These are phyloP conservation scores for Odontomyia ornata DNA, from an alignment of 2,888 invertebrate genomes.

Conservation along the genomic window DNA sequence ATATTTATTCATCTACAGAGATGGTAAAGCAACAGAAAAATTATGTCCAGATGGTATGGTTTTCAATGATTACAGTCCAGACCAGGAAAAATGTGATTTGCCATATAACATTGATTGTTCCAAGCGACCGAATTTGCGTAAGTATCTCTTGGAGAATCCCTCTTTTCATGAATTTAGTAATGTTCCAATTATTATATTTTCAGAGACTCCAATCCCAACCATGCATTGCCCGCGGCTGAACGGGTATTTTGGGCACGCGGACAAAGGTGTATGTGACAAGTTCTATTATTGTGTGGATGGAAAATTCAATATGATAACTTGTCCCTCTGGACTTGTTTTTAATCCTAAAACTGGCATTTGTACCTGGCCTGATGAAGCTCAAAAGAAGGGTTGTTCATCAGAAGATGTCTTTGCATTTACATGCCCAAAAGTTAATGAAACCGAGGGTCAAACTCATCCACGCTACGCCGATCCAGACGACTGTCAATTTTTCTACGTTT, in stretches of 20 bases:
- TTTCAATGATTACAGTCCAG: slow-evolving; percentile 84
- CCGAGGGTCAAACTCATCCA: slow-evolving; percentile 79
- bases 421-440: slow-evolving; percentile 81
- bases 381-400: slow-evolving; percentile 85
- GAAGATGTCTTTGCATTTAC: slow-evolving; percentile 85
- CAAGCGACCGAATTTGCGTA: slow-evolving; percentile 80
- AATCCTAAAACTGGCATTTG: slow-evolving; percentile 89
- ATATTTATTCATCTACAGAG: no score
- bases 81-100: slow-evolving; percentile 86
- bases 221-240: slow-evolving; percentile 82
- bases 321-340: slow-evolving; percentile 87
- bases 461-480: slow-evolving; percentile 88
- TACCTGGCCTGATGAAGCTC: slow-evolving; percentile 92
- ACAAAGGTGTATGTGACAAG: slow-evolving; percentile 79
- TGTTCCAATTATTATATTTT: no score
- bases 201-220: slow-evolving; percentile 78
- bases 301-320: slow-evolving; percentile 88
- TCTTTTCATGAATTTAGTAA: no score
- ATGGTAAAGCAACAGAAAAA: slow-evolving; percentile 78
- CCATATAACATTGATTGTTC: slow-evolving; percentile 88
- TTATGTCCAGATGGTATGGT: slow-evolving; percentile 90
- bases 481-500: slow-evolving; percentile 92
- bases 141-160: slow-evolving; percentile 63
- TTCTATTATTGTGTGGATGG: slow-evolving; percentile 92
- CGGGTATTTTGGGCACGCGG: slow-evolving; percentile 88